Percentiles rank a stretch among this genome's conserved stretches.
Conservation (phyloP, 1,140 invertebrate species). For the Alviniconcha marisindica region DNA sequence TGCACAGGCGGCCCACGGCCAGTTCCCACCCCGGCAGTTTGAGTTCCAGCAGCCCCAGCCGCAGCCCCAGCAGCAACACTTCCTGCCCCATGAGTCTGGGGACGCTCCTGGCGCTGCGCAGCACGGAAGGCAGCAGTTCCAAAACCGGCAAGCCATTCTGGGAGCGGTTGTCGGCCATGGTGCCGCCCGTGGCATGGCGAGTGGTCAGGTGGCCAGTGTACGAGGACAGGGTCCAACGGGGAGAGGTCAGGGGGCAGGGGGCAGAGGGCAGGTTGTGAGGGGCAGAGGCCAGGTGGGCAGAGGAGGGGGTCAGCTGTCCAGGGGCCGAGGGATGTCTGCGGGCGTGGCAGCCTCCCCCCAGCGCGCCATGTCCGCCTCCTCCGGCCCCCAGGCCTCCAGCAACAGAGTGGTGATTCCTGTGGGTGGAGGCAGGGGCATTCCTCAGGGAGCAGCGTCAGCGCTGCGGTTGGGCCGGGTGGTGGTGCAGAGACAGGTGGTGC, state of each 20-base stretch:
- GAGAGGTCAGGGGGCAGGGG: neutral
- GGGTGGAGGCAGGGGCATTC: neutral
- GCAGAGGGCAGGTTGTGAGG: neutral
- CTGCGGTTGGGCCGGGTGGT: neutral
- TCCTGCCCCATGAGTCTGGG: neutral
- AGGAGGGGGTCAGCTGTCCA: neutral
- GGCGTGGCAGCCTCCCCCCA: neutral
- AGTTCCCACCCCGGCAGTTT: neutral
- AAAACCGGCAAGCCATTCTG: neutral
- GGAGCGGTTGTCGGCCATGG: neutral
- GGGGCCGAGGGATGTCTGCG: neutral
- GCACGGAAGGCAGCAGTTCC: neutral
- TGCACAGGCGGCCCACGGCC: neutral
- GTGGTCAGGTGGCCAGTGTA: neutral
- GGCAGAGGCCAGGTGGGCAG: neutral
- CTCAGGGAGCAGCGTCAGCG: neutral
- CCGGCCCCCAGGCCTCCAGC: neutral
- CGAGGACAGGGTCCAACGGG: neutral
- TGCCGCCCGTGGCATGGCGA: neutral
- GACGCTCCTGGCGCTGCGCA: neutral
- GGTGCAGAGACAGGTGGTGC: slow-evolving; percentile 13
- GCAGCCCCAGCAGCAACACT: neutral
- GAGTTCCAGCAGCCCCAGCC: neutral
- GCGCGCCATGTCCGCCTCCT: neutral
- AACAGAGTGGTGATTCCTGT: slow-evolving; percentile 2